Base-by-base conservation (phyloP, 2,888 invertebrate genomes). In the Netelia melanura region DNA sequence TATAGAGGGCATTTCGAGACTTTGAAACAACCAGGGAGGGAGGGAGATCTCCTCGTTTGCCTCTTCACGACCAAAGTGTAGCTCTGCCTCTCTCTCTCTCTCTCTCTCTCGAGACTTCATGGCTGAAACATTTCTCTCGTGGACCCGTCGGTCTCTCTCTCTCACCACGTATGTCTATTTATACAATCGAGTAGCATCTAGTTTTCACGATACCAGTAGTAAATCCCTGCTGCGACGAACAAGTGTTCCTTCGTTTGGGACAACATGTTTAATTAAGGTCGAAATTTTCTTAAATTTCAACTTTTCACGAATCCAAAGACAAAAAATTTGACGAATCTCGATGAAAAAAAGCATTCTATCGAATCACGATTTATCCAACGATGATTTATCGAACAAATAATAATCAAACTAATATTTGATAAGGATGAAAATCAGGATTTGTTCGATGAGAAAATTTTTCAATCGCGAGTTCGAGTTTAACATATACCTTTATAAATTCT, bases 181-280 rank as follows among this genome's bases (percentile, higher is more conserved):
- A 85, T 85, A 83, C 61, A 48, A 82, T 61, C 82, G 54, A 68
- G 67, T 58, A 79, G 61, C 82, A 79, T 79, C 65, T 67, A 79
- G 71, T 85, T 85, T 79, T 79, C 71, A 76, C 67, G 78, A 83
- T 78, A 76, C 78, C 65, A 71, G 21, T 23, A 48, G 70, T 74
- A 74, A 78, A 82, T 79, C 82, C 65, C 74, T 61, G 71, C 85
- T 65, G 71, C 79, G 70, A 23, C 54, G 82, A 85, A 85, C 85
- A 82, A 85, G 78, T 79, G 79, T 82, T 78, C 65, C 75, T 72
- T 58, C 70, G 75, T 76, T 82, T 79, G 78, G 54, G 81, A 58
- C 68, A 70, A 56, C 21, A n/a, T 52, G 52, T 74, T n/a, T 23
- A 48, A 6, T 48, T 56, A 30, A 1, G 44, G 6, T 25, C 64